phyloP scores from a whole-genome alignment of 2,797 vertebrate genomes.

The Phylloscopus collybita region DNA sequence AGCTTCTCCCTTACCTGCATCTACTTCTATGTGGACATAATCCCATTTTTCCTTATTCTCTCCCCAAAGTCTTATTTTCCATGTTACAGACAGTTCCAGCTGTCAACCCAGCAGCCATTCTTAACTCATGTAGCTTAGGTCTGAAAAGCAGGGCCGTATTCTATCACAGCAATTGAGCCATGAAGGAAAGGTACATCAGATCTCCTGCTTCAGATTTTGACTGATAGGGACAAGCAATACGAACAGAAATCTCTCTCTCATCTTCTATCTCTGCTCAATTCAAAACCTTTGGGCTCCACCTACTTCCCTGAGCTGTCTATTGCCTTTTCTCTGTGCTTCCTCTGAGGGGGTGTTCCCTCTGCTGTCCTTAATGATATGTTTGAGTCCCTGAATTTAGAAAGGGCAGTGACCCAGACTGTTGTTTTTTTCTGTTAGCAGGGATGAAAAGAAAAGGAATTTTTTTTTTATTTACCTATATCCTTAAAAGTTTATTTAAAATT shows the following conservation, averaged over 20 bases:
- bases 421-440: background rate
- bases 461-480: background rate
- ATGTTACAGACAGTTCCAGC: background rate
- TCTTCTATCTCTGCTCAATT: background rate
- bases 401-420: background rate
- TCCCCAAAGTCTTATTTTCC: background rate
- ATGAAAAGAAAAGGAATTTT: background rate
- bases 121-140: background rate
- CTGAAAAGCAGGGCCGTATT: background rate
- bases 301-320: background rate
- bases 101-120: background rate
- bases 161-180: background rate
- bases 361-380: background rate
- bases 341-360: background rate
- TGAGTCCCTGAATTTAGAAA: background rate
- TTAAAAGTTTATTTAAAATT: background rate
- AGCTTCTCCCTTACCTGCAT: background rate
- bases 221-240: background rate
- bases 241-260: background rate
- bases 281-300: background rate
- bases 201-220: background rate
- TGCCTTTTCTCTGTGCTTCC: background rate
- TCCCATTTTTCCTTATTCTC: background rate
- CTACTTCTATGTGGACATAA: background rate
- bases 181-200: background rate